Evolutionary conservation across 2,113 vertebrate genomes (phyloP).

Genomic region (Pipa parva): DNA sequence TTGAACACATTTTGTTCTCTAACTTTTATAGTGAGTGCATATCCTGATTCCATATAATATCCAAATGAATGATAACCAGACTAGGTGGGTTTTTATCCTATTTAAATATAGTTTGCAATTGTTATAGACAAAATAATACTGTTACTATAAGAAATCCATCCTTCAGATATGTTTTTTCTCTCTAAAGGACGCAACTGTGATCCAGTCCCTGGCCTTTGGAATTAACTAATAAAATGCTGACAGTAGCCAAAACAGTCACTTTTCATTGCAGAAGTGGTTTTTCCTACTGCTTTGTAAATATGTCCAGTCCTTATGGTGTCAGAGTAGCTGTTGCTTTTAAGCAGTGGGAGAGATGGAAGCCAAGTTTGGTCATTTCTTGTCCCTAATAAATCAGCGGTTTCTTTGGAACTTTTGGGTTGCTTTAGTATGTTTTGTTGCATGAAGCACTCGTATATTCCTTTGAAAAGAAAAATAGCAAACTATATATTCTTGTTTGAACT

Average conservation of each 20-base stretch:
- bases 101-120: background rate
- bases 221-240: constrained; percentile 68
- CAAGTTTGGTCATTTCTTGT: background rate
- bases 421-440: no score
- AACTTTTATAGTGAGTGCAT: no score
- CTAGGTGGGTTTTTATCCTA: no score
- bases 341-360: background rate
- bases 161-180: constrained; percentile 33
- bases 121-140: background rate
- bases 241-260: constrained; percentile 59
- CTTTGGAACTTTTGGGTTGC: no score
- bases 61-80: no score
- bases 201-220: constrained; percentile 69
- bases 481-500: no score
- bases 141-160: background rate
- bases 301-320: constrained; percentile 66
- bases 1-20: no score
- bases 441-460: no score
- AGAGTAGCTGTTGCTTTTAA: constrained; percentile 43
- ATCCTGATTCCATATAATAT: no score
- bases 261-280: constrained; percentile 66
- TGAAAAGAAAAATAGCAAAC: no score
- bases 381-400: no score
- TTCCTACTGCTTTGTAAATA: constrained; percentile 59
- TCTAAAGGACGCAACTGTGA: constrained; percentile 68